Evolutionary conservation across 2,797 vertebrate species (phyloP).

Genomic region (Artibeus lituratus): DNA sequence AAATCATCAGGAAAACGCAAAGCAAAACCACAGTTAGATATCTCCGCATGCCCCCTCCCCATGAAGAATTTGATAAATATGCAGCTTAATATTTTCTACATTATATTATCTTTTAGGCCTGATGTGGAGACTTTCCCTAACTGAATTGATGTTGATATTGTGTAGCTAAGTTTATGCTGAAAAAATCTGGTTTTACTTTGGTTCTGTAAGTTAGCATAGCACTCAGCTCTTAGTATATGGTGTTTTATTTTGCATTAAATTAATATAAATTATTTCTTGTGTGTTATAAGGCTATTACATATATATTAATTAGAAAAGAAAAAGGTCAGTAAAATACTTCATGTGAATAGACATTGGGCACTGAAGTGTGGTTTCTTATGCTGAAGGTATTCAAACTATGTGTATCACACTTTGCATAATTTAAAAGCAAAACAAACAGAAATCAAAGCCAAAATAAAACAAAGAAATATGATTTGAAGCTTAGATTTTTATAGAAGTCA

Average conservation of each 20-base stretch:
- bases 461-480: neutral
- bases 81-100: neutral
- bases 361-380: neutral
- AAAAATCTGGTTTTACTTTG: slow-evolving; percentile 24
- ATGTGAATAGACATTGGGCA: neutral
- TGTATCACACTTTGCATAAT: neutral
- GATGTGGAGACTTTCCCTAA: neutral
- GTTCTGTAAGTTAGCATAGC: slow-evolving; percentile 19
- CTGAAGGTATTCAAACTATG: neutral
- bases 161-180: slow-evolving; percentile 8
- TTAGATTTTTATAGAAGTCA: neutral
- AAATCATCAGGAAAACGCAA: neutral
- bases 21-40: neutral
- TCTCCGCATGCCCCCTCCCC: neutral
- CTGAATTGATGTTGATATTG: neutral
- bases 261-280: neutral
- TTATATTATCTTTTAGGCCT: slow-evolving; percentile 27
- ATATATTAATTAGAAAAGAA: slow-evolving; percentile 5
- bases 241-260: slow-evolving; percentile 24
- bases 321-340: slow-evolving; percentile 7
- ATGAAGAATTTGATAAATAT: neutral
- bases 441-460: slow-evolving; percentile 20
- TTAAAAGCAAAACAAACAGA: slow-evolving; percentile 23
- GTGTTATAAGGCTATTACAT: neutral
- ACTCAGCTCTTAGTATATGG: neutral